phyloP scores from a whole-genome alignment of 2,113 vertebrate genomes.

The Mustela lutreola region DNA sequence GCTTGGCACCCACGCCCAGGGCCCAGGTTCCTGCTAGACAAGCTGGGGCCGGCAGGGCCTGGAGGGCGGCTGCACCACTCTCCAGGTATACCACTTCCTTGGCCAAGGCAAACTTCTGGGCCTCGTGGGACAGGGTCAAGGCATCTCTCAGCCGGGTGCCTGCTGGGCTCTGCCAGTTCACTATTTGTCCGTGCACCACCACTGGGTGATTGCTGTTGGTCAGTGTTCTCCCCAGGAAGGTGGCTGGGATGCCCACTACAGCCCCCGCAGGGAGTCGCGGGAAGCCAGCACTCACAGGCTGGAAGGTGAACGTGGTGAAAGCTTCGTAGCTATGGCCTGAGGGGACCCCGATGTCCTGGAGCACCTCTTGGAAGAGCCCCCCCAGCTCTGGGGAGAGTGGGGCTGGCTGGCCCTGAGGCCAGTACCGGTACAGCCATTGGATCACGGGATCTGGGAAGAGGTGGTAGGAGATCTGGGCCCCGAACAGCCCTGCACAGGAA shows the following conservation, averaged over 20 bases:
- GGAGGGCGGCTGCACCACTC: constrained; percentile 85
- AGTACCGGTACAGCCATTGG: constrained; percentile 92
- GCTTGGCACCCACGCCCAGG: constrained; percentile 89
- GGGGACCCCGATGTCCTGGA: constrained; percentile 86
- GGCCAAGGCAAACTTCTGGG: constrained; percentile 95
- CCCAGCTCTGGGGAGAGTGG: constrained; percentile 54
- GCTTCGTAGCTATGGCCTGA: constrained; percentile 86
- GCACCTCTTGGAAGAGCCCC: constrained; percentile 90
- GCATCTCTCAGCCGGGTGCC: constrained; percentile 90
- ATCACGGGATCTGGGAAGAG: constrained; percentile 90
- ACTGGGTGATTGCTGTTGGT: constrained; percentile 85
- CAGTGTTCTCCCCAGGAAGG: constrained; percentile 90
- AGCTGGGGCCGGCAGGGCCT: constrained; percentile 88
- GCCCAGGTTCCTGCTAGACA: constrained; percentile 91
- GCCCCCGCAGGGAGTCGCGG: constrained; percentile 92
- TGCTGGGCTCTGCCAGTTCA: constrained; percentile 91
- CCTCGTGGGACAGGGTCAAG: constrained; percentile 90
- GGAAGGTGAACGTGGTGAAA: constrained; percentile 94
- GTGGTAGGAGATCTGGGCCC: constrained; percentile 91
- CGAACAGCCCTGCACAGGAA: constrained; percentile 92
- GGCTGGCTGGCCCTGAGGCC: constrained; percentile 90
- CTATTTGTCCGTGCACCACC: constrained; percentile 89
- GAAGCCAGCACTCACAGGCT: constrained; percentile 93
- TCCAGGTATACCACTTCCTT: constrained; percentile 92
- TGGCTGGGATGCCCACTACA: constrained; percentile 93